These are phyloP conservation scores for Portunus trituberculatus DNA, from an alignment of 1,140 invertebrate genomes.

Conservation along the genomic window DNA sequence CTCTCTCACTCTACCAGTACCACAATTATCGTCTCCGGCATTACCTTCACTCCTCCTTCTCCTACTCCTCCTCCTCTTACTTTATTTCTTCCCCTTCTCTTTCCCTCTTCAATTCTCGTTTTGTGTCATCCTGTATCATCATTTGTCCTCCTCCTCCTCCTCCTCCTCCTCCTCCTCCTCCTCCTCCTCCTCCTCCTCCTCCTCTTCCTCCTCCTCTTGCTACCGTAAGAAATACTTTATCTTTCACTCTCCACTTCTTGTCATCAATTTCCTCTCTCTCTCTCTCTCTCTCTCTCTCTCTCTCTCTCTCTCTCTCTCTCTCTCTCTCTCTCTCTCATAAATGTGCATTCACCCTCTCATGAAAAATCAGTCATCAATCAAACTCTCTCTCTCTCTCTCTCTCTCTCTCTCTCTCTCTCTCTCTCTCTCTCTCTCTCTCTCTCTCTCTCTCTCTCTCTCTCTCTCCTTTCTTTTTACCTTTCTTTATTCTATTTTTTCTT, in stretches of 20 bases:
- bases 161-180: neutral
- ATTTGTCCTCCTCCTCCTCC: neutral
- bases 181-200: neutral
- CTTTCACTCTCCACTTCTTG: neutral
- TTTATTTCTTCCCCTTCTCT: neutral
- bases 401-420: too few species aligned
- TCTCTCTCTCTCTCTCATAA: neutral
- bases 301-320: slow-evolving; percentile 26
- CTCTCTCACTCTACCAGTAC: neutral
- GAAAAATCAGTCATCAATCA: neutral
- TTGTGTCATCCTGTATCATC: neutral
- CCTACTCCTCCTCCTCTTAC: neutral
- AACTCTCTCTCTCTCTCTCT: neutral
- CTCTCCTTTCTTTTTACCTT: too few species aligned
- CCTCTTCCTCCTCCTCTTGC: neutral
- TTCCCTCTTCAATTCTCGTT: too few species aligned
- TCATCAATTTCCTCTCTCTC: neutral
- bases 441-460: too few species aligned
- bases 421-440: too few species aligned
- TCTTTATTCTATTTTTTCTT: too few species aligned
- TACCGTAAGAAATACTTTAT: neutral
- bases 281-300: slow-evolving; percentile 5
- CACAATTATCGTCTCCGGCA: too few species aligned
- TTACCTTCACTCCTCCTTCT: neutral
- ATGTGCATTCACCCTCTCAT: neutral